Base-by-base conservation (phyloP, 2,113 vertebrate species). In the Seriola dumerili region DNA sequence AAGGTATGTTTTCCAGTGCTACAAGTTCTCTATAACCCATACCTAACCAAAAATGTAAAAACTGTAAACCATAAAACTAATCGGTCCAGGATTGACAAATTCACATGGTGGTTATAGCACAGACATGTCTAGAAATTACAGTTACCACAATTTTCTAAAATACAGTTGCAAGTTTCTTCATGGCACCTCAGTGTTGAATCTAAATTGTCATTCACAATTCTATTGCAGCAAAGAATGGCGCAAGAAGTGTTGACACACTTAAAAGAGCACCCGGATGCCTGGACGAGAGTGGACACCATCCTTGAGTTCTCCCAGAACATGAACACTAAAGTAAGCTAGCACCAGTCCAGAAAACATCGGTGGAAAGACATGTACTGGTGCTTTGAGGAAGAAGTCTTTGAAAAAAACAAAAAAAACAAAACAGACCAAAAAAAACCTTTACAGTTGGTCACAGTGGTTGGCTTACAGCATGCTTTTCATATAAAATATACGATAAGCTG, bases 221-320 rank as follows among this genome's bases (percentile, higher is more conserved):
- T 78, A 4, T 93, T 90, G 4, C 92, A 99, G 98, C 98, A 99
- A 97, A 97, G 98, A 96, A 99, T 99, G 98, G 98, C 98, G 85
- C 98, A 99, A 81, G 98, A 99, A 94, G 98, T 99, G 89, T 90
- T 99, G 94, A 99, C 98, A 78, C 98, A 99, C 91, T 97, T 99
- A 95, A 99, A 99, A 94, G 98, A 99, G 87, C 98, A 99, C 91
- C 98, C 98, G 61, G 98, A 99, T 91, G 98, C 98, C 0, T 99
- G 98, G 98, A 99, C 98, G 58, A 96, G 98, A 95, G 98, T 99
- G 88, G 98, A 99, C 96, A 99, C 98, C 93, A 99, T 99, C 95
- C 95, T 99, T 84, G 98, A 99, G 91, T 99, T 99, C 92, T 99
- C 98, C 86, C 98, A 99, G 95, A 99, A 99, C 92, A 99, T 99